phyloP scores from a whole-genome alignment of 2,797 vertebrate genomes.

The Pangasius krempfi region DNA sequence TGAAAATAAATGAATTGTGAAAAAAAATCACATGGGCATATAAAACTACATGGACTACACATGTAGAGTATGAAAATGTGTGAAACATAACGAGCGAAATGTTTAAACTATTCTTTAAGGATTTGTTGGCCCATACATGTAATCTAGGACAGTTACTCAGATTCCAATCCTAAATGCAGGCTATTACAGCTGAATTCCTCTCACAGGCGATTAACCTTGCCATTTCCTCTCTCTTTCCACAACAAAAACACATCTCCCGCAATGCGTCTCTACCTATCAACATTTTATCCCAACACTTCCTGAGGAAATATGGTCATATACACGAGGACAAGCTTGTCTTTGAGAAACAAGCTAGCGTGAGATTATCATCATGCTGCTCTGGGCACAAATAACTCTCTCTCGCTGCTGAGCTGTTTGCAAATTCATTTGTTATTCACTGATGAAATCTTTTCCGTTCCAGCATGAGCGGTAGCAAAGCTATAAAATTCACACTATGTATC shows the following conservation, averaged over 20 bases:
- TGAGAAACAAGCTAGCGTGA: constrained; percentile 55
- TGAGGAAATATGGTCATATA: constrained; percentile 47
- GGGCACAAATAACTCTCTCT: constrained; percentile 47
- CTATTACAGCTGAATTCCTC: constrained; percentile 8
- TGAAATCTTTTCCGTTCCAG: constrained; percentile 42
- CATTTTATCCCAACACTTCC: constrained; percentile 33
- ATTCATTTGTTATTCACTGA: constrained; percentile 52
- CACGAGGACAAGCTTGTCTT: constrained; percentile 37
- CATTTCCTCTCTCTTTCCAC: constrained; percentile 19
- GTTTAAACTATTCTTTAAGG: neutral
- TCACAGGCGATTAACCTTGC: constrained; percentile 30
- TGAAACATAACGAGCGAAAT: neutral
- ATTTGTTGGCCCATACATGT: neutral
- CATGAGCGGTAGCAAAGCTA: constrained; percentile 40
- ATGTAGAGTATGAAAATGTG: neutral
- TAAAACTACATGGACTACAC: neutral
- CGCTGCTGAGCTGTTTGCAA: constrained; percentile 47
- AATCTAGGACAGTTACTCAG: neutral
- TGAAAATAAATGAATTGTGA: too few relatives aligned
- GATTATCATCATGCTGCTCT: constrained; percentile 53
- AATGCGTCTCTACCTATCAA: constrained; percentile 46
- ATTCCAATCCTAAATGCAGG: neutral
- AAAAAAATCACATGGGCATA: neutral
- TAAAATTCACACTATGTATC: constrained; percentile 40
- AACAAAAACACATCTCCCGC: constrained; percentile 42